Percentiles rank a stretch among this genome's conserved stretches.
These are phyloP conservation scores for Troides aeacus DNA, from an alignment of 2,888 invertebrate genomes.

Conservation along the genomic window DNA sequence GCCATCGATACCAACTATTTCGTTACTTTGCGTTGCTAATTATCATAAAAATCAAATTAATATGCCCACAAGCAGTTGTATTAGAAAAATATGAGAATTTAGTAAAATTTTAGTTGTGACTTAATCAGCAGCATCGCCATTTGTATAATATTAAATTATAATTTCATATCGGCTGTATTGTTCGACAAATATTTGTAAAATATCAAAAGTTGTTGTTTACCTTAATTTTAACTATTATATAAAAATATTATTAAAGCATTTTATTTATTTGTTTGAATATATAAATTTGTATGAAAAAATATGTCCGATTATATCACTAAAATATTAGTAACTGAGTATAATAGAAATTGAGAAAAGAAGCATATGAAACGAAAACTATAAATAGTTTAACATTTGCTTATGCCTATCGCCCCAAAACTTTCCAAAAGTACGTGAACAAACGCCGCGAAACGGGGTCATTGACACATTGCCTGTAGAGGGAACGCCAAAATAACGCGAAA, in stretches of 20 bases:
- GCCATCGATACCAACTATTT: conserved; percentile 55
- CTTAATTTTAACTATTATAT: not conserved
- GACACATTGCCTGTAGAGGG: conserved; percentile 74
- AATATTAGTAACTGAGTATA: not conserved
- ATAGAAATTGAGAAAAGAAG: not conserved
- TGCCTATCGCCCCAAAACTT: conserved; percentile 69
- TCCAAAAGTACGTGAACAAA: conserved; percentile 77
- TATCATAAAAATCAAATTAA: conserved; percentile 58
- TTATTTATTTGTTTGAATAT: not conserved
- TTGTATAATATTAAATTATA: not conserved
- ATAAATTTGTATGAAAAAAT: not conserved
- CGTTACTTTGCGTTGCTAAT: conserved; percentile 51
- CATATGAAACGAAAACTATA: conserved; percentile 30
- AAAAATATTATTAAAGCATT: not conserved
- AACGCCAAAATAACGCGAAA: conserved; percentile 81
- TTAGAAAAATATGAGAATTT: conserved; percentile 37
- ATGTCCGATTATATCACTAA: not conserved
- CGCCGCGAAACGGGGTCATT: conserved; percentile 76
- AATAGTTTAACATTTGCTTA: conserved; percentile 44
- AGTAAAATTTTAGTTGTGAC: conserved; percentile 21
- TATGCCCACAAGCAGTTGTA: conserved; percentile 49
- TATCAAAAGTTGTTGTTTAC: not conserved
- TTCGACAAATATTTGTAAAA: not conserved
- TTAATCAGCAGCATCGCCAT: conserved; percentile 12
- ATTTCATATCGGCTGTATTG: not conserved